These are phyloP conservation scores for Nyctibius bracteatus DNA, from an alignment of 2,113 vertebrate genomes.

Conservation along the genomic window DNA sequence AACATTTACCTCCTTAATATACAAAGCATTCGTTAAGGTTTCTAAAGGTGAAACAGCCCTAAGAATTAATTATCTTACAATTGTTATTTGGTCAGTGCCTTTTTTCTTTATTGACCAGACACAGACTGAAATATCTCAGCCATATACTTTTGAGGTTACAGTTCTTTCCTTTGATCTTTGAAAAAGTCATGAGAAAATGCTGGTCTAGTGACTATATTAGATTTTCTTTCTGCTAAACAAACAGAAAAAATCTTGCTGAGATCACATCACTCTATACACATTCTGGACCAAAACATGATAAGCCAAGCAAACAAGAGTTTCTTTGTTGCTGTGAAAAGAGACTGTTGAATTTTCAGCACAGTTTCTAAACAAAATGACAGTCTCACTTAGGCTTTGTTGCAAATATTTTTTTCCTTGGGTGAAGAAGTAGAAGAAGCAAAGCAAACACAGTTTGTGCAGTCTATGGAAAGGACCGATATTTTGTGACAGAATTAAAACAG, in stretches of 20 bases:
- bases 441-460: background rate
- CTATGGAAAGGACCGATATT: conserved; percentile 18
- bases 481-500: conserved; percentile 47
- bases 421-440: conserved; percentile 29
- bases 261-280: conserved; percentile 72
- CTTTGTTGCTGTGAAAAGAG: conserved; percentile 69
- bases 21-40: background rate
- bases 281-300: conserved; percentile 65
- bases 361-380: conserved; percentile 64
- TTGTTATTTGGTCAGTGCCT: conserved; percentile 48
- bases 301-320: conserved; percentile 72
- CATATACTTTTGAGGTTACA: conserved; percentile 61
- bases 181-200: conserved; percentile 67
- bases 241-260: conserved; percentile 71
- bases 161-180: conserved; percentile 77
- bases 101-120: conserved; percentile 60
- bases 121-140: conserved; percentile 54
- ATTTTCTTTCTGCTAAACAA: conserved; percentile 66
- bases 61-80: conserved; percentile 59
- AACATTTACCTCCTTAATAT: background rate
- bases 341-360: conserved; percentile 28
- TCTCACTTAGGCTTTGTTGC: conserved; percentile 55
- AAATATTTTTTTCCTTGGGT: conserved; percentile 39
- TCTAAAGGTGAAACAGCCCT: conserved; percentile 10
- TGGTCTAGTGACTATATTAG: conserved; percentile 62